Evolutionary conservation across 1,140 invertebrate species (phyloP).

Genomic region (Drosophila kikkawai): DNA sequence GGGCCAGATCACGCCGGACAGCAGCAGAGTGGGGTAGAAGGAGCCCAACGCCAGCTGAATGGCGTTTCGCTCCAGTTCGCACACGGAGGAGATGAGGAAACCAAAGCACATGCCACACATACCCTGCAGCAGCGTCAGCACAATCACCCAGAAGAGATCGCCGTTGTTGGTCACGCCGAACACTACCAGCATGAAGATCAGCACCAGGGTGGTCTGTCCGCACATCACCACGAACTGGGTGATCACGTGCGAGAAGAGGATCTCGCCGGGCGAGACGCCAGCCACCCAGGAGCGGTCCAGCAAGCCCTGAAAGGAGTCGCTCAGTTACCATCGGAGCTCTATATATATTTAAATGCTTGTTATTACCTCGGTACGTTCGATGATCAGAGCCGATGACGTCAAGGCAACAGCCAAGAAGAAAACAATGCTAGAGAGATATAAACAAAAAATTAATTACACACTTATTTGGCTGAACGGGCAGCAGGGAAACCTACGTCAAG

Average conservation of each 20-base stretch:
- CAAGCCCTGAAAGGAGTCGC: conserved; percentile 88
- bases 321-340: background rate
- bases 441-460: conserved; percentile 29
- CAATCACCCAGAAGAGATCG: conserved; percentile 92
- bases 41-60: conserved; percentile 97
- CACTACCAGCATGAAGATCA: conserved; percentile 95
- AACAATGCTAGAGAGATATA: conserved; percentile 90
- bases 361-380: conserved; percentile 90
- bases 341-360: conserved; percentile 2
- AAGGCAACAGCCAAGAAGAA: conserved; percentile 97
- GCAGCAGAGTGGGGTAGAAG: conserved; percentile 96
- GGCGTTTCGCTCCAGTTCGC: conserved; percentile 96
- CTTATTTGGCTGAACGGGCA: conserved; percentile 3
- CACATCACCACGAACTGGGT: conserved; percentile 97
- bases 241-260: conserved; percentile 95
- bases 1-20: conserved; percentile 96
- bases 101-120: conserved; percentile 97
- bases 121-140: conserved; percentile 94
- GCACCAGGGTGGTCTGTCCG: conserved; percentile 93
- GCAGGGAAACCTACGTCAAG: conserved; percentile 90
- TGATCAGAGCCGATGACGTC: conserved; percentile 95
- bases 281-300: conserved; percentile 95
- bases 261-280: conserved; percentile 95
- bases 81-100: conserved; percentile 96
- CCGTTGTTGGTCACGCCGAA: conserved; percentile 95